Percentiles rank a stretch among this genome's conserved stretches.
Conservation (phyloP, 2,797 vertebrate genomes). For the Poliocrania exsul region DNA sequence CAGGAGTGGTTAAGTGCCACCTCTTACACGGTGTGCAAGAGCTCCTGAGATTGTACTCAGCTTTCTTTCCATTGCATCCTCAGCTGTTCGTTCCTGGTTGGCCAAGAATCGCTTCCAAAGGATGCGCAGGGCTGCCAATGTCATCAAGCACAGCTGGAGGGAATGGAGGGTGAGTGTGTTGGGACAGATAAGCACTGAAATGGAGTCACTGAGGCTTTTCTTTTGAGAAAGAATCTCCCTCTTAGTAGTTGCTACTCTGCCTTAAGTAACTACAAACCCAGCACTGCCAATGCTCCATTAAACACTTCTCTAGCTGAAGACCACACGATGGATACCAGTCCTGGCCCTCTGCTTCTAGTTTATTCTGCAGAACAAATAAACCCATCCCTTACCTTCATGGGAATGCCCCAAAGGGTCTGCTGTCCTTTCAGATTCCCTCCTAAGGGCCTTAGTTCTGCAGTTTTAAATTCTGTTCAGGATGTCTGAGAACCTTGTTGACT, state of each 20-base stretch:
- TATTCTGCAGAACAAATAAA: background rate
- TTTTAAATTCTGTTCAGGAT: background rate
- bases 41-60: background rate
- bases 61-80: background rate
- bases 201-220: background rate
- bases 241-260: background rate
- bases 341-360: background rate
- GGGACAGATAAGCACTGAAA: background rate
- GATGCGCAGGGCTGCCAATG: constrained; percentile 79
- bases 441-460: background rate
- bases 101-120: constrained; percentile 81
- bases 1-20: background rate
- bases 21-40: background rate
- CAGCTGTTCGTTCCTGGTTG: constrained; percentile 89
- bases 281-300: background rate
- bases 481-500: background rate
- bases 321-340: background rate
- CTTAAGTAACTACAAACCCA: background rate
- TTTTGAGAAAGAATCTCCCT: background rate
- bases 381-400: background rate
- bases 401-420: background rate
- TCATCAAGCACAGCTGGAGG: constrained; percentile 87
- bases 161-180: constrained; percentile 84
- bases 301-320: background rate
- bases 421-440: background rate